phyloP scores from a whole-genome alignment of 92 coral and sea anemone genomes.

The Zoanthus sansibaricus region DNA sequence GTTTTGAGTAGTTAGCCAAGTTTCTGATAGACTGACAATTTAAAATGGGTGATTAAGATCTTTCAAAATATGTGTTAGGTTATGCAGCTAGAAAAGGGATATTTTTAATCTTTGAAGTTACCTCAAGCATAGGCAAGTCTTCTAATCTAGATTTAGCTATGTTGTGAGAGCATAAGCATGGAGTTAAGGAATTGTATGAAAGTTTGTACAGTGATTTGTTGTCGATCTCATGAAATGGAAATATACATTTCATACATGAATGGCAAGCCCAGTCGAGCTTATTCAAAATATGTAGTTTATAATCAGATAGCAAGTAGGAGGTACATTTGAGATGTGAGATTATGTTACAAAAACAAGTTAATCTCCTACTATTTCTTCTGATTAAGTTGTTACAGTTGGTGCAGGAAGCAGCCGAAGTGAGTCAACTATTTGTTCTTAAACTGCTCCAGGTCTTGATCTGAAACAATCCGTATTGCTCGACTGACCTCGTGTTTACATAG shows the following conservation, averaged over 20 bases:
- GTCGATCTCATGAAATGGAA: slow-evolving; percentile 44
- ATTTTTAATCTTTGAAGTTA: no score
- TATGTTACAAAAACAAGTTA: not conserved
- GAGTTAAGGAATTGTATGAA: no score
- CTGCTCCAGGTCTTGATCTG: not conserved
- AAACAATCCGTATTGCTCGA: not conserved
- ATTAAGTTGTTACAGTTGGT: not conserved
- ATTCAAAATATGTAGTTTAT: slow-evolving; percentile 16
- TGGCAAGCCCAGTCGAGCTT: slow-evolving; percentile 41
- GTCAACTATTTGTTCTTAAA: not conserved
- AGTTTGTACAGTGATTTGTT: slow-evolving; percentile 13
- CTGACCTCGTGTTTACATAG: not conserved
- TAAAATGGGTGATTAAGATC: slow-evolving; percentile 52
- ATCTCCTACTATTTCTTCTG: slow-evolving; percentile 15
- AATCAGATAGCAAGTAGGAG: slow-evolving; percentile 3
- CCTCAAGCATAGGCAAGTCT: no score
- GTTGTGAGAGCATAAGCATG: no score
- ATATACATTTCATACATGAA: slow-evolving; percentile 29
- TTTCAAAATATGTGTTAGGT: slow-evolving; percentile 35
- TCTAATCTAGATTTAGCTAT: no score
- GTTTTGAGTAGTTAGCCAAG: slow-evolving; percentile 47
- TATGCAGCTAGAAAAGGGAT: slow-evolving; percentile 9
- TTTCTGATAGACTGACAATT: slow-evolving; percentile 64
- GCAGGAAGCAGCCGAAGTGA: not conserved
- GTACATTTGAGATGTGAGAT: no score